phyloP scores from a whole-genome alignment of 92 coral and sea anemone species.

The Porites divaricata region DNA sequence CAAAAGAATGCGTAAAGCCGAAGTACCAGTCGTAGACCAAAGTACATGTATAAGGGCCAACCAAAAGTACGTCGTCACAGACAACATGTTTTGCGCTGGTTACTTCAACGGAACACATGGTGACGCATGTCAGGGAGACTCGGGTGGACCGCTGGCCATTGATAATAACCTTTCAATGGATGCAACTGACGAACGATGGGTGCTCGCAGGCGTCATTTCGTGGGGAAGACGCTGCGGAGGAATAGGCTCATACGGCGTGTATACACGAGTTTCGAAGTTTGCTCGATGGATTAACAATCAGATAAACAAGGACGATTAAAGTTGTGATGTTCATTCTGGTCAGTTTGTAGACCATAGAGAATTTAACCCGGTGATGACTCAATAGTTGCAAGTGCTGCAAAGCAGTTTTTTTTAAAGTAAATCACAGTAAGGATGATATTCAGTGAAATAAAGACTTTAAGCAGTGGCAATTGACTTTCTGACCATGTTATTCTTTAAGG shows the following conservation, averaged over 20 bases:
- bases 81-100: conserved; percentile 98
- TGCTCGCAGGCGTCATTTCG: conserved; percentile 87
- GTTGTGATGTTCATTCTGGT: not conserved
- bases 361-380: not conserved
- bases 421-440: not conserved
- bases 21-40: conserved; percentile 69
- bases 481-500: no score
- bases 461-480: not conserved
- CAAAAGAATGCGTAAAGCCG: conserved; percentile 55
- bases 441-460: not conserved
- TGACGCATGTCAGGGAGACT: conserved; percentile 90
- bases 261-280: conserved; percentile 63
- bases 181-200: conserved; percentile 57
- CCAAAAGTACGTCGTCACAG: conserved; percentile 60
- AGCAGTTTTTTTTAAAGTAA: not conserved
- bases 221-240: conserved; percentile 97
- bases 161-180: conserved; percentile 39
- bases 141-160: conserved; percentile 96
- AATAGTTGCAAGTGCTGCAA: not conserved
- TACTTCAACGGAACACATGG: conserved; percentile 57
- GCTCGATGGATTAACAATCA: conserved; percentile 17
- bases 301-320: not conserved
- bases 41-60: conserved; percentile 57
- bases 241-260: conserved; percentile 86
- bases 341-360: not conserved